phyloP scores from a whole-genome alignment of 2,888 invertebrate genomes.

The Cheilosia urbana region DNA sequence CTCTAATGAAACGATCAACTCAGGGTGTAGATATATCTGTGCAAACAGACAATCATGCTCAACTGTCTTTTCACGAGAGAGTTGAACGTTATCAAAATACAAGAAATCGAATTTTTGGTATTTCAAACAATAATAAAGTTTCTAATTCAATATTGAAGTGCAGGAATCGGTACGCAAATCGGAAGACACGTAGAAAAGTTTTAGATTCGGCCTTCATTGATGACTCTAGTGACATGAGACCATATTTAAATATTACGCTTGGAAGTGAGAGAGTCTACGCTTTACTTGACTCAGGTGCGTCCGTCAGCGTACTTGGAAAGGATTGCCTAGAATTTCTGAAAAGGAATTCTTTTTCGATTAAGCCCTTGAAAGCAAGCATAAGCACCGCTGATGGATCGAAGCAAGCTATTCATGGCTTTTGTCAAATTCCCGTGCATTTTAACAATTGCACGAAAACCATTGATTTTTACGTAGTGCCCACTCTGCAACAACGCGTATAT shows the following conservation, averaged over 20 bases:
- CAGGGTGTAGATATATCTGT: background rate
- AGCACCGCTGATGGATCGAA: background rate
- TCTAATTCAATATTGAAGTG: background rate
- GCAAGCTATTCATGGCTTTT: no score
- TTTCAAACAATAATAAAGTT: background rate
- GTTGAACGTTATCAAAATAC: background rate
- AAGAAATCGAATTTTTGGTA: background rate
- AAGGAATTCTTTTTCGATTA: slow-evolving; percentile 6
- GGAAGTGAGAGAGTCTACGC: no score
- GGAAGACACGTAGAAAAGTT: background rate
- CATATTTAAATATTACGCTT: no score
- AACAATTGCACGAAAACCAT: background rate
- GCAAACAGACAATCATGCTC: background rate
- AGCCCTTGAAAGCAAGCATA: background rate
- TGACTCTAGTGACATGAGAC: background rate
- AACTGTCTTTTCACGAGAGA: no score
- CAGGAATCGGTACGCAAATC: background rate
- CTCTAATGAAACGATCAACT: background rate
- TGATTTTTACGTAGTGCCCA: background rate
- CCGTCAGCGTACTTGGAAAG: slow-evolving; percentile 17
- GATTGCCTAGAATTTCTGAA: background rate
- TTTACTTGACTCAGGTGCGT: slow-evolving; percentile 1
- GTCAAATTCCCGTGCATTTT: no score
- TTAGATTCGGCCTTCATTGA: background rate
- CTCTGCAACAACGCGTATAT: background rate